Percentiles rank a stretch among this genome's conserved stretches.
Evolutionary conservation across 1,140 invertebrate genomes (phyloP).

Genomic region (Drosophila kepulauana): DNA sequence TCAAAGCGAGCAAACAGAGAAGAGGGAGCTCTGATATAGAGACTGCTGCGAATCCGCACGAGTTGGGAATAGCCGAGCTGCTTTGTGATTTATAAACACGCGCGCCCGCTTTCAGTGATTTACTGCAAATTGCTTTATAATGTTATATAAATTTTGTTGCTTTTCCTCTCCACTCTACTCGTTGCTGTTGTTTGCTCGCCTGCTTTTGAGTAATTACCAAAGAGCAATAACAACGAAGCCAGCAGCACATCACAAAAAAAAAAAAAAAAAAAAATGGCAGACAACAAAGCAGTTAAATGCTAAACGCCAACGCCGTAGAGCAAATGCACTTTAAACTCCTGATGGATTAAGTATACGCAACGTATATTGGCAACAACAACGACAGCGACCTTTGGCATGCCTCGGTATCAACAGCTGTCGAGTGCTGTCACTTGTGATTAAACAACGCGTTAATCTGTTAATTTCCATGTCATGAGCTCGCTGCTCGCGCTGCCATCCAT

Average conservation of each 20-base stretch:
- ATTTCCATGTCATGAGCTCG: constrained; percentile 14
- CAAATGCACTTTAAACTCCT: constrained; percentile 42
- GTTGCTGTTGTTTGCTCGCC: constrained; percentile 45
- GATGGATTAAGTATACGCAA: constrained; percentile 54
- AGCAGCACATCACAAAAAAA: constrained; percentile 12
- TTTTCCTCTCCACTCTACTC: constrained; percentile 17
- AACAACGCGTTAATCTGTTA: constrained; percentile 47
- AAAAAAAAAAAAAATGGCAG: neutral
- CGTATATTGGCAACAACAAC: neutral
- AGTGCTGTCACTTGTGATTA: constrained; percentile 26
- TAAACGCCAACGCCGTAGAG: constrained; percentile 8
- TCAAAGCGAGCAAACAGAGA: constrained; percentile 7
- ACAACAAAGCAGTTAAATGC: constrained; percentile 24
- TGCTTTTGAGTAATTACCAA: constrained; percentile 72
- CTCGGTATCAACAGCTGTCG: constrained; percentile 25
- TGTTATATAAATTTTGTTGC: constrained; percentile 77
- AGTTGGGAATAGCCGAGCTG: constrained; percentile 30
- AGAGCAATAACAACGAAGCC: constrained; percentile 40
- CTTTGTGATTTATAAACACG: constrained; percentile 80
- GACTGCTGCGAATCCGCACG: constrained; percentile 36
- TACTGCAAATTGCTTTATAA: constrained; percentile 83
- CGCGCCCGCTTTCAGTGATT: constrained; percentile 75
- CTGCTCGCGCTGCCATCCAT: neutral
- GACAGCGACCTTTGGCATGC: constrained; percentile 4
- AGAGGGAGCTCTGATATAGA: neutral